A percentile compares a stretch with the other conserved stretches of the same genome.
These are phyloP conservation scores for Julus scandinavius DNA, from an alignment of 2,888 invertebrate species.

Conservation along the genomic window DNA sequence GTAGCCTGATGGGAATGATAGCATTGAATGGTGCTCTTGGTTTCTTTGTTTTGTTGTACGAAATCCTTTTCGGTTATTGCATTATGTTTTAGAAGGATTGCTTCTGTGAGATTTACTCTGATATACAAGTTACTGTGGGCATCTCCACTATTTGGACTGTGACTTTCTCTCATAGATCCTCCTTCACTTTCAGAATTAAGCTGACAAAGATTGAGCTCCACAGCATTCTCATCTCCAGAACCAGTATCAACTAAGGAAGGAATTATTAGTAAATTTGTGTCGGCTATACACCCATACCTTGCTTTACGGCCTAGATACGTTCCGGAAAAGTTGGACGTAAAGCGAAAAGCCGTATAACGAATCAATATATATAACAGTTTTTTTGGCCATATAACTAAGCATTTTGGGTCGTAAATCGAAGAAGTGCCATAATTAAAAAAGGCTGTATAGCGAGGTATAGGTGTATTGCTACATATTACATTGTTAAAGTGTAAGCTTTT, in stretches of 20 bases:
- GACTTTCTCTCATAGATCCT: conserved; percentile 34
- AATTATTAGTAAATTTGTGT: neutral
- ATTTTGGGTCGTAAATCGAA: too few relatives aligned
- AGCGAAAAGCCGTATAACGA: too few relatives aligned
- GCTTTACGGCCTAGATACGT: too few relatives aligned
- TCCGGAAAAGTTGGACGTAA: too few relatives aligned
- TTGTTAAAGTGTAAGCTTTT: too few relatives aligned
- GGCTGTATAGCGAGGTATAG: too few relatives aligned
- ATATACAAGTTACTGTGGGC: neutral
- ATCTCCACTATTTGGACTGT: conserved; percentile 27
- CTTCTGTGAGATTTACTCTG: conserved; percentile 48
- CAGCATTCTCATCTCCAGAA: conserved; percentile 67
- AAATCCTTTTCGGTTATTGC: conserved; percentile 51
- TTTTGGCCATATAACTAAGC: too few relatives aligned
- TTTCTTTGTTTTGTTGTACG: conserved; percentile 54
- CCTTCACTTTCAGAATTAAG: conserved; percentile 45
- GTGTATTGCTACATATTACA: too few relatives aligned
- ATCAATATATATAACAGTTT: neutral
- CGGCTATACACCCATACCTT: too few relatives aligned
- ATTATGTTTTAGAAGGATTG: conserved; percentile 43
- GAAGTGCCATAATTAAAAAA: too few relatives aligned
- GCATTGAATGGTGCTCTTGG: conserved; percentile 25
- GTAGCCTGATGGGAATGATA: conserved; percentile 26
- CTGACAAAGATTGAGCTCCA: neutral
- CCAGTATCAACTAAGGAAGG: conserved; percentile 61